Evolutionary conservation across 2,888 invertebrate species (phyloP).

Genomic region (Drosophila paucipuncta): DNA sequence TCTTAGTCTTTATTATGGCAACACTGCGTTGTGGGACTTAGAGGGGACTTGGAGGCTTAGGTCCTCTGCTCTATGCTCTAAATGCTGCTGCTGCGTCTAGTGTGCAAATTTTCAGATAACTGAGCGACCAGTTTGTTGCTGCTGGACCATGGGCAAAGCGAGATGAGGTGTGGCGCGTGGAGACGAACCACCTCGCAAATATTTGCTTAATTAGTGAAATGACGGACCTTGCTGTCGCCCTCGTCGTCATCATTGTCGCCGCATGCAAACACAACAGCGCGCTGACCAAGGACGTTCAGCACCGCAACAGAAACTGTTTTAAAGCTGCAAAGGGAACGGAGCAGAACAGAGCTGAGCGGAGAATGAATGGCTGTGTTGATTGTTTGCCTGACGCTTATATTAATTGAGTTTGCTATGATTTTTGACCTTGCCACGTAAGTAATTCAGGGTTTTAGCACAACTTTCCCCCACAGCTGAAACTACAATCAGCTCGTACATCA

Average conservation of each 20-base stretch:
- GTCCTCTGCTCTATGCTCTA: slow-evolving; percentile 4
- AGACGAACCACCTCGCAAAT: slow-evolving; percentile 58
- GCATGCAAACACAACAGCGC: slow-evolving; percentile 50
- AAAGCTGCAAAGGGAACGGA: slow-evolving; percentile 40
- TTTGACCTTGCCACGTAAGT: slow-evolving; percentile 73
- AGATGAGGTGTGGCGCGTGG: neutral
- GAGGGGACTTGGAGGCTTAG: slow-evolving; percentile 26
- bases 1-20: slow-evolving; percentile 75
- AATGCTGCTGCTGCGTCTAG: slow-evolving; percentile 30
- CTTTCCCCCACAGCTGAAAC: slow-evolving; percentile 15
- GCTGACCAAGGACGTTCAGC: slow-evolving; percentile 60
- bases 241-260: slow-evolving; percentile 35
- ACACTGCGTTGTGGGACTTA: slow-evolving; percentile 46
- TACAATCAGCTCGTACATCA: slow-evolving; percentile 45
- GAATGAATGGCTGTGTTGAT: slow-evolving; percentile 31
- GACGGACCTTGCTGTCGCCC: slow-evolving; percentile 41
- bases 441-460: slow-evolving; percentile 35
- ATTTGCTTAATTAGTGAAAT: slow-evolving; percentile 82
- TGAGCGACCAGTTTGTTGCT: slow-evolving; percentile 27
- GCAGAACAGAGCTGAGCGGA: neutral
- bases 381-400: slow-evolving; percentile 74
- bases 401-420: slow-evolving; percentile 75
- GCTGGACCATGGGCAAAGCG: neutral
- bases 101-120: slow-evolving; percentile 75
- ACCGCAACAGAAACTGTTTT: slow-evolving; percentile 34